Conservation (phyloP, 2,797 vertebrate genomes). For the Cynopterus sphinx region DNA sequence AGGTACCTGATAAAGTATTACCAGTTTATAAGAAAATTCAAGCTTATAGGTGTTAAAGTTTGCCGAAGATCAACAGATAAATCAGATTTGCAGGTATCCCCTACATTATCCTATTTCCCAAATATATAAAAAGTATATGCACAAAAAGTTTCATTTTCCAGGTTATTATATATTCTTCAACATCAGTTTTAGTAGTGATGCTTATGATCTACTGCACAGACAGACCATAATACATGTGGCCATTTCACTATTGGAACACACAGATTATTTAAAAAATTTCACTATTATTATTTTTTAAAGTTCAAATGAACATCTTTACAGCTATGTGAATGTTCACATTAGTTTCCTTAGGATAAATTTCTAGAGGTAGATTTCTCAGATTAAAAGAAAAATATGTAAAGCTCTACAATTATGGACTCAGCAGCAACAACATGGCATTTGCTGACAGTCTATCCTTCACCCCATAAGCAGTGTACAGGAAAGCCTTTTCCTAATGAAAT, state of each 20-base stretch:
- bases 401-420: background rate
- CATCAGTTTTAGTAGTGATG: background rate
- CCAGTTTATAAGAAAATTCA: background rate
- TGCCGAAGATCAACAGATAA: background rate
- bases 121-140: background rate
- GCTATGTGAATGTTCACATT: background rate
- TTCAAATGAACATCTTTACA: background rate
- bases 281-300: background rate
- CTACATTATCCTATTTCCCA: background rate
- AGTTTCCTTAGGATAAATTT: background rate
- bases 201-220: background rate
- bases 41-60: background rate
- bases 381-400: background rate
- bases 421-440: background rate
- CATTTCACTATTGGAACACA: background rate
- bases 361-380: background rate
- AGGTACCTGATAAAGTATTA: background rate
- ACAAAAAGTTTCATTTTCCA: background rate
- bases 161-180: background rate
- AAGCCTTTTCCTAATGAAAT: background rate
- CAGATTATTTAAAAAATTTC: background rate
- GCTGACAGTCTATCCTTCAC: background rate
- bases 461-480: background rate
- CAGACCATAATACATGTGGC: background rate
- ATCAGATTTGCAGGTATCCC: background rate